Percentiles rank a stretch among this genome's conserved stretches.
These are phyloP conservation scores for Caenorhabditis inopinata DNA, from an alignment of 1,140 invertebrate species.

Conservation along the genomic window DNA sequence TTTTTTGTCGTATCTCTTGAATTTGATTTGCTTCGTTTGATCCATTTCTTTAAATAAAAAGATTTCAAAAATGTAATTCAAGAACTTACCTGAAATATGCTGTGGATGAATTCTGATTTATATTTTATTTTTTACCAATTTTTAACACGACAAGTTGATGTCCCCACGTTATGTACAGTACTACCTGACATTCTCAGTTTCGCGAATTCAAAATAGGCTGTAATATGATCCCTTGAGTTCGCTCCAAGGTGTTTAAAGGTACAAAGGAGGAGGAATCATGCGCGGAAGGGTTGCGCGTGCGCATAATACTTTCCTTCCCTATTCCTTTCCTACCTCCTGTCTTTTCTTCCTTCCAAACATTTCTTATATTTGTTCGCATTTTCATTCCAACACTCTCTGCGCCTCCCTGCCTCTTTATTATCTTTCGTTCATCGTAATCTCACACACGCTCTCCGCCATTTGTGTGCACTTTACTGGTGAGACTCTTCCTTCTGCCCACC, in stretches of 20 bases:
- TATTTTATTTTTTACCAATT: too few relatives aligned
- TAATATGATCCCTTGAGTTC: not conserved
- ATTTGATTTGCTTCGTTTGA: too few relatives aligned
- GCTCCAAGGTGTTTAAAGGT: not conserved
- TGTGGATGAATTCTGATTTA: too few relatives aligned
- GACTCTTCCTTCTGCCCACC: not conserved
- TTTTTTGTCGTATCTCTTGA: too few relatives aligned
- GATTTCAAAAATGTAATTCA: too few relatives aligned
- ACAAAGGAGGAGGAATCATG: not conserved
- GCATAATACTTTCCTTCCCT: slow-evolving; percentile 4
- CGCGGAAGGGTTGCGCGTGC: not conserved
- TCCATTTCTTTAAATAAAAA: too few relatives aligned
- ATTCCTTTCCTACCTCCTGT: not conserved
- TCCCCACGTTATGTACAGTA: too few relatives aligned
- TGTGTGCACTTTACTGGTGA: not conserved
- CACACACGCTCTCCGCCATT: not conserved
- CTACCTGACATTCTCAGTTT: too few relatives aligned
- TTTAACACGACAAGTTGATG: too few relatives aligned
- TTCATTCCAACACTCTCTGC: slow-evolving; percentile 7
- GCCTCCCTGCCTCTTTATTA: not conserved
- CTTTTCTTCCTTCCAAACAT: not conserved
- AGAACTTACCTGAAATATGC: too few relatives aligned
- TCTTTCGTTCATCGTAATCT: not conserved
- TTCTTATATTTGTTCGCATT: slow-evolving; percentile 32
- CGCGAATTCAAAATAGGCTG: not conserved